A percentile compares a stretch with the other conserved stretches of the same genome.
These are phyloP conservation scores for Rhabditoides inermis DNA, from an alignment of 2,888 invertebrate genomes.

Conservation along the genomic window DNA sequence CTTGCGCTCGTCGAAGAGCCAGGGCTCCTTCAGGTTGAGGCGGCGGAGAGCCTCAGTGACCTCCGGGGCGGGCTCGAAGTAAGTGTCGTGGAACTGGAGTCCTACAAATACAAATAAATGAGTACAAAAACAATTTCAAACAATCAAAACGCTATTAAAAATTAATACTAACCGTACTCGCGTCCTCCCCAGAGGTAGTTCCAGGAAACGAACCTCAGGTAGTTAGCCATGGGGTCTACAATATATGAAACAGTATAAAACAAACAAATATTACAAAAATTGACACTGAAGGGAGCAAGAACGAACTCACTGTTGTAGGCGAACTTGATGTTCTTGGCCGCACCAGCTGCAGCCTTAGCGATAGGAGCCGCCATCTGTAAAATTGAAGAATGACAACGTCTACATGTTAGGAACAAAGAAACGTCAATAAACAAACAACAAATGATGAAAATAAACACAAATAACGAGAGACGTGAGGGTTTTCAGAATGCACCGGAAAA, in stretches of 20 bases:
- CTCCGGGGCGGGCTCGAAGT: conserved; percentile 49
- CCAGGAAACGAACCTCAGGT: conserved; percentile 40
- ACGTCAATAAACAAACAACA: not conserved
- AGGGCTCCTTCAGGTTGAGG: conserved; percentile 43
- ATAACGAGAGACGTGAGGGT: too few relatives aligned
- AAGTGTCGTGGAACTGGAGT: conserved; percentile 45
- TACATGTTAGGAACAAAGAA: not conserved
- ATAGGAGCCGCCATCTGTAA: not conserved
- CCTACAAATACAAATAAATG: conserved; percentile 7
- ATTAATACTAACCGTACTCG: conserved; percentile 28
- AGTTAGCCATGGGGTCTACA: conserved; percentile 22
- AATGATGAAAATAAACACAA: not conserved
- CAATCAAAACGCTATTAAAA: not conserved
- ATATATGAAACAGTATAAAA: conserved; percentile 4
- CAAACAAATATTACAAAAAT: not conserved
- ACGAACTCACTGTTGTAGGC: conserved; percentile 30
- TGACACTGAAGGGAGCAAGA: conserved; percentile 1
- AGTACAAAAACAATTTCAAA: not conserved
- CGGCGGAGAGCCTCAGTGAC: conserved; percentile 52
- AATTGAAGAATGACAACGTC: not conserved
- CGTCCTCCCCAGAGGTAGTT: conserved; percentile 46
- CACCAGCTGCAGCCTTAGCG: conserved; percentile 24
- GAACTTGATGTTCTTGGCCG: conserved; percentile 30
- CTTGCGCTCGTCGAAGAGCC: conserved; percentile 71
- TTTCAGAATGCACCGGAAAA: too few relatives aligned